These are phyloP conservation scores for Mola mola DNA, from an alignment of 2,113 vertebrate genomes.

Conservation along the genomic window DNA sequence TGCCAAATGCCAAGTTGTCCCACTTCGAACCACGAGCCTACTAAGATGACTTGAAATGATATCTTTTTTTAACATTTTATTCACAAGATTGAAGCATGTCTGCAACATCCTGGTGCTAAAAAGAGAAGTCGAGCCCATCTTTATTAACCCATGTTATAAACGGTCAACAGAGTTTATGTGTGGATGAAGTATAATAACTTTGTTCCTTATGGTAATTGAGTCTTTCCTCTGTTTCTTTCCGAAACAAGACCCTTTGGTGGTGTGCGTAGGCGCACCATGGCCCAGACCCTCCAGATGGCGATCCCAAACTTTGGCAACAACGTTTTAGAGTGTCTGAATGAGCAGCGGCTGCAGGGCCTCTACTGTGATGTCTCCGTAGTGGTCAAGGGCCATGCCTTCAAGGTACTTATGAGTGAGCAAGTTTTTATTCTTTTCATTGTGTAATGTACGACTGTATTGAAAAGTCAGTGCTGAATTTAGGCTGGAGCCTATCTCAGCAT, in stretches of 20 bases:
- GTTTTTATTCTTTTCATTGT: neutral
- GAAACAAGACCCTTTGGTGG: constrained; percentile 74
- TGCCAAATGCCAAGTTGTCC: constrained; percentile 11
- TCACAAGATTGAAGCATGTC: neutral
- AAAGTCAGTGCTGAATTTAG: neutral
- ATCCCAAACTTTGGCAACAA: constrained; percentile 94
- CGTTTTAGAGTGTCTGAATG: constrained; percentile 92
- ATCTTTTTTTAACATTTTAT: no score
- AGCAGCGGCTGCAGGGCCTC: constrained; percentile 91
- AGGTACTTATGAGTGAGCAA: constrained; percentile 50
- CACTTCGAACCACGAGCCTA: constrained; percentile 1
- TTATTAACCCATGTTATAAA: neutral
- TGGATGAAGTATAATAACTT: neutral
- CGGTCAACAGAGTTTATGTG: neutral
- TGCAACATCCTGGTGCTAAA: neutral
- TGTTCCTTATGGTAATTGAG: constrained; percentile 8
- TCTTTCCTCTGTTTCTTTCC: neutral
- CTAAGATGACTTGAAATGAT: neutral
- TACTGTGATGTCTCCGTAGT: constrained; percentile 93
- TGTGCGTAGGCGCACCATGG: constrained; percentile 83
- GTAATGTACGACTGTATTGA: neutral
- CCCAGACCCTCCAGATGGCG: constrained; percentile 93
- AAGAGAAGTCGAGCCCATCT: neutral
- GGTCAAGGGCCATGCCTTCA: constrained; percentile 92
- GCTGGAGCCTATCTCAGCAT: no score